phyloP scores from a whole-genome alignment of 2,888 invertebrate species.

The Folsomia manolachei region DNA sequence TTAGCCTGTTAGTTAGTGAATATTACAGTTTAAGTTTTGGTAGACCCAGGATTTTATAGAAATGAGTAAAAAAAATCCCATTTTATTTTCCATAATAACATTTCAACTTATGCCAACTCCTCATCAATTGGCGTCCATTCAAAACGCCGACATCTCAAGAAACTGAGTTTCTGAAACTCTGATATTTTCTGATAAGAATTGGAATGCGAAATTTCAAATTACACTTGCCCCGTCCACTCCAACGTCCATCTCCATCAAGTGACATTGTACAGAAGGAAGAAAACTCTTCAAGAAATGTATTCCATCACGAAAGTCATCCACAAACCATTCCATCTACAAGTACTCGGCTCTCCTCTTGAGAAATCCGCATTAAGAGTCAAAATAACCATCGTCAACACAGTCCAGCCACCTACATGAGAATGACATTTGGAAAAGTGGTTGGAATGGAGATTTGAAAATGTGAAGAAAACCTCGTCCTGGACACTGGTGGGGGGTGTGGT shows the following conservation, averaged over 20 bases:
- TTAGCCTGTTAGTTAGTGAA: no score
- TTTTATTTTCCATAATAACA: no score
- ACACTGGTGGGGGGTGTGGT: not conserved
- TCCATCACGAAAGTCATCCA: constrained; percentile 10
- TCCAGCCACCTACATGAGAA: not conserved
- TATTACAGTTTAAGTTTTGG: no score
- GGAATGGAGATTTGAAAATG: constrained; percentile 10
- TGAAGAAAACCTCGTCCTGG: not conserved
- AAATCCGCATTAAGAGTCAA: not conserved
- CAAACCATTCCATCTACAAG: not conserved
- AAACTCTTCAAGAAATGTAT: constrained; percentile 15
- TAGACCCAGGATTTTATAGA: no score
- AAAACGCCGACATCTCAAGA: no score
- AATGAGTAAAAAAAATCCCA: no score
- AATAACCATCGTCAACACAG: not conserved
- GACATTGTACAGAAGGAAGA: not conserved
- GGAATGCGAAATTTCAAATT: not conserved
- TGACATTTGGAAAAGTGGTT: not conserved
- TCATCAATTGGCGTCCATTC: no score
- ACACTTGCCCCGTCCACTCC: not conserved
- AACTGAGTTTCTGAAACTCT: no score
- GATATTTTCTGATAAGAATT: no score
- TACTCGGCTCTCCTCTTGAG: not conserved
- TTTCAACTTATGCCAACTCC: no score
- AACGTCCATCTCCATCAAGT: not conserved